These are phyloP conservation scores for Paralichthys olivaceus DNA, from an alignment of 2,113 vertebrate species.

Conservation along the genomic window DNA sequence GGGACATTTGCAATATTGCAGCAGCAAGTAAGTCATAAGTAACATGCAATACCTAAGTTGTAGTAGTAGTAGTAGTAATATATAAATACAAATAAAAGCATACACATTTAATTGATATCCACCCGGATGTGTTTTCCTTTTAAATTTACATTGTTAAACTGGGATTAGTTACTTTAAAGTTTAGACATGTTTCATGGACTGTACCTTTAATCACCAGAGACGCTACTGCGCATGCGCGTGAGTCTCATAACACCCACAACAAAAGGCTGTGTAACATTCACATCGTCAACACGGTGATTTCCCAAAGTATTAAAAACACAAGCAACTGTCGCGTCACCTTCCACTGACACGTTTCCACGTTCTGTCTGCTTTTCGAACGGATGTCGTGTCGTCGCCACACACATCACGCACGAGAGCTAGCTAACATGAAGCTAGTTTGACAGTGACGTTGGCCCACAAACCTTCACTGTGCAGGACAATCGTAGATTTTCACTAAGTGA, in stretches of 20 bases:
- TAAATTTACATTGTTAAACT: too few relatives aligned
- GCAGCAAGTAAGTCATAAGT: too few relatives aligned
- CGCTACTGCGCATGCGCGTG: constrained; percentile 46
- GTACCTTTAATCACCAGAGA: neutral
- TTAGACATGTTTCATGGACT: neutral
- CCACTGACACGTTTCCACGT: accelerated
- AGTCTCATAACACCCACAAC: constrained; percentile 9
- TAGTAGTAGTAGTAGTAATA: too few relatives aligned
- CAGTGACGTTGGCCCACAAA: neutral
- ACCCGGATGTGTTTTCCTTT: too few relatives aligned
- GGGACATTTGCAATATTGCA: too few relatives aligned
- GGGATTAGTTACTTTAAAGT: neutral
- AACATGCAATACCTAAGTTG: too few relatives aligned
- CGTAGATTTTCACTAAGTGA: too few relatives aligned
- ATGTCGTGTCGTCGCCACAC: too few relatives aligned
- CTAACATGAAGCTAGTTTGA: neutral
- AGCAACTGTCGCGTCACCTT: accelerated
- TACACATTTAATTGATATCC: neutral
- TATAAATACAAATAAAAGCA: too few relatives aligned
- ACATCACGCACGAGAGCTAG: neutral
- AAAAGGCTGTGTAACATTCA: neutral
- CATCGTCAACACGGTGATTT: too few relatives aligned
- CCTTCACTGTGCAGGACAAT: too few relatives aligned
- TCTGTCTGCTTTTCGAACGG: neutral
- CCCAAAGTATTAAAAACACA: neutral